These are phyloP conservation scores for Haemorhous mexicanus DNA, from an alignment of 2,113 vertebrate genomes.

Conservation along the genomic window DNA sequence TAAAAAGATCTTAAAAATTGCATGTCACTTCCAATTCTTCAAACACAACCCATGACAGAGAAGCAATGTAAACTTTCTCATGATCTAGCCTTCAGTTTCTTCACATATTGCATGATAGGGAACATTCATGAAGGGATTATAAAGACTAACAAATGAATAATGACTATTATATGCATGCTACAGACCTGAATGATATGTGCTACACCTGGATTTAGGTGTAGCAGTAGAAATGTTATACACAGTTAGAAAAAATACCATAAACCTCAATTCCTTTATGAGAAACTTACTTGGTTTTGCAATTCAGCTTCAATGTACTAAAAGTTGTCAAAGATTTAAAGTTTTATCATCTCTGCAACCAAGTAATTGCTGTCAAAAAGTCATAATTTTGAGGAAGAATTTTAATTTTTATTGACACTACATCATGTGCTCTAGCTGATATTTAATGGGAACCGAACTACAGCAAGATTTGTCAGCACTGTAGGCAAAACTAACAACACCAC, in stretches of 20 bases:
- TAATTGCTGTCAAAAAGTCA: neutral
- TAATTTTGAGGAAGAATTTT: neutral
- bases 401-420: neutral
- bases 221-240: neutral
- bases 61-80: neutral
- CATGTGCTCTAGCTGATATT: neutral
- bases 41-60: neutral
- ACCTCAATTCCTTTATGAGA: neutral
- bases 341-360: neutral
- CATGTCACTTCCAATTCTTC: neutral
- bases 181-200: neutral
- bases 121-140: constrained; percentile 1
- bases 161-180: neutral
- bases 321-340: neutral
- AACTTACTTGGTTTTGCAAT: neutral
- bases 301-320: neutral
- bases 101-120: neutral
- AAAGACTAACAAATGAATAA: neutral
- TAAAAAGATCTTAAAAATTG: neutral
- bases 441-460: neutral
- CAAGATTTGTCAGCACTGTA: neutral
- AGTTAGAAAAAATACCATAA: neutral
- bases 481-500: neutral
- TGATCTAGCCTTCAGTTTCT: neutral
- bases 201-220: neutral